phyloP scores from a whole-genome alignment of 2,888 invertebrate species.

The Oscheius onirici region DNA sequence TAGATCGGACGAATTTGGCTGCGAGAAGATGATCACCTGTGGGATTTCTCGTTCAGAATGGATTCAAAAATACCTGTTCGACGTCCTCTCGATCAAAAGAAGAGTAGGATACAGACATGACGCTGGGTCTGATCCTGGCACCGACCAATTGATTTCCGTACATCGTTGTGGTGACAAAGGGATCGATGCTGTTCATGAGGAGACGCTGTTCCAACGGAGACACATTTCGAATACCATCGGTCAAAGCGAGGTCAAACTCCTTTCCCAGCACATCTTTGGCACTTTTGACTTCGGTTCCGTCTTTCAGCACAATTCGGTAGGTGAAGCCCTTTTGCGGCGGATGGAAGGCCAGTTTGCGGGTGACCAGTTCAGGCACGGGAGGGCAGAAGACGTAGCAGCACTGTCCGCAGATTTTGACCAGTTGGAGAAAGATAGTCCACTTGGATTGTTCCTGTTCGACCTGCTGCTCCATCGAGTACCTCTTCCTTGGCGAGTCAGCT shows the following conservation, averaged over 20 bases:
- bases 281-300: conserved; percentile 27
- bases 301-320: conserved; percentile 12
- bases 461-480: too few relatives aligned
- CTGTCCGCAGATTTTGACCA: conserved; percentile 37
- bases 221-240: not conserved
- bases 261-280: conserved; percentile 12
- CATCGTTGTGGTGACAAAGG: conserved; percentile 33
- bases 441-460: too few relatives aligned
- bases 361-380: conserved; percentile 59
- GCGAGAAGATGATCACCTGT: conserved; percentile 62
- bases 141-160: conserved; percentile 42
- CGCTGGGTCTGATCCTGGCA: conserved; percentile 22
- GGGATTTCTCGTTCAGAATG: too few relatives aligned
- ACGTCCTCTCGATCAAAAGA: not conserved
- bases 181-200: conserved; percentile 5
- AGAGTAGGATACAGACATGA: not conserved
- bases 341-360: conserved; percentile 64
- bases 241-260: not conserved
- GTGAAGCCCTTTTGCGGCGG: conserved; percentile 45
- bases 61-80: not conserved
- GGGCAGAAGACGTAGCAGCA: conserved; percentile 61
- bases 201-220: not conserved
- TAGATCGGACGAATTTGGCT: conserved; percentile 64
- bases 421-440: not conserved
- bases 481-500: too few relatives aligned